phyloP scores from a whole-genome alignment of 2,113 vertebrate genomes.

The Tetrax tetrax region DNA sequence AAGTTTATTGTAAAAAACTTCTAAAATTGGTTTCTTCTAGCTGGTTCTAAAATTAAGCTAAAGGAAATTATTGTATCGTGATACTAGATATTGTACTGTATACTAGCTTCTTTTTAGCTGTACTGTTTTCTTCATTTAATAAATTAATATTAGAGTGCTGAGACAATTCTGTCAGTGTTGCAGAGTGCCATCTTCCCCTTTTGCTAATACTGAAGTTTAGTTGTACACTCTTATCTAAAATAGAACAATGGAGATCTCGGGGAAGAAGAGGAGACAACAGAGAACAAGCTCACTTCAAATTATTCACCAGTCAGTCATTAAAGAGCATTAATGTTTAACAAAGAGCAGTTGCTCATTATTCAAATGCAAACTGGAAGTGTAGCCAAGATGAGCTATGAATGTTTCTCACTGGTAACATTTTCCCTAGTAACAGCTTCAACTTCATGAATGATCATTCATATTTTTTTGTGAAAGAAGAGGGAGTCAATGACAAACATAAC shows the following conservation, averaged over 20 bases:
- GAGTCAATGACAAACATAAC: not conserved
- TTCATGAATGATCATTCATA: constrained; percentile 51
- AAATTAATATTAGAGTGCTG: not conserved
- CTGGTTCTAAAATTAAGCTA: not conserved
- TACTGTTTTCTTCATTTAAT: not conserved
- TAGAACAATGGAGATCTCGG: not conserved
- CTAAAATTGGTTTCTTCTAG: not conserved
- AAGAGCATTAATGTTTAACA: constrained; percentile 49
- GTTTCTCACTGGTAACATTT: constrained; percentile 2
- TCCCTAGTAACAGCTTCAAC: not conserved
- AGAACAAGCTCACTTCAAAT: constrained; percentile 12
- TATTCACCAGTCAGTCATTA: constrained; percentile 51
- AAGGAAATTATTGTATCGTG: not conserved
- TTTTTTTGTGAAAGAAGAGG: constrained; percentile 46
- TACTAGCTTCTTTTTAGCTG: not conserved
- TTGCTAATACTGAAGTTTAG: not conserved
- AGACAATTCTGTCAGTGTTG: not conserved
- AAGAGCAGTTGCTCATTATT: constrained; percentile 61
- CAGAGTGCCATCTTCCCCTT: not conserved
- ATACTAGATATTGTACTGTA: not conserved
- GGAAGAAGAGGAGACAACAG: constrained; percentile 28
- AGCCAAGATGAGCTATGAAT: constrained; percentile 57
- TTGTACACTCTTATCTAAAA: not conserved
- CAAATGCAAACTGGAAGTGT: constrained; percentile 8
- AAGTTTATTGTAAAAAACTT: not conserved